Conservation (phyloP, 2,113 vertebrate genomes). For the Chloroceryle aenea region DNA sequence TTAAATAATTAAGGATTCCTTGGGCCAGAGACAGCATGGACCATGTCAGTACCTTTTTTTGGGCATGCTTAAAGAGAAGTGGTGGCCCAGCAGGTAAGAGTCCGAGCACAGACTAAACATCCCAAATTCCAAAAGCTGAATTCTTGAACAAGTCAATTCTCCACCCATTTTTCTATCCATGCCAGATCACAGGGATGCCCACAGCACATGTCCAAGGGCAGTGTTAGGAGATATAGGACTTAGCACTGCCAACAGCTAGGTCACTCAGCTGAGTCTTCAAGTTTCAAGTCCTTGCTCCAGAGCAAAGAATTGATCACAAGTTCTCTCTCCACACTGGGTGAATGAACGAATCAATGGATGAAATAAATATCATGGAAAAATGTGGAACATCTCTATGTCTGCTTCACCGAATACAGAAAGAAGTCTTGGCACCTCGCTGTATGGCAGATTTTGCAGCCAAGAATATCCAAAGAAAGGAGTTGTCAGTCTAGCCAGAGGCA, state of each 20-base stretch:
- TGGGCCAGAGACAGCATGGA: background rate
- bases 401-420: background rate
- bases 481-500: background rate
- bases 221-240: background rate
- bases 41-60: background rate
- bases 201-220: background rate
- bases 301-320: background rate
- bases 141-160: background rate
- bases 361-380: background rate
- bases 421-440: background rate
- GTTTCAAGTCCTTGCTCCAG: background rate
- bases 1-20: conserved; percentile 12
- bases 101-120: background rate
- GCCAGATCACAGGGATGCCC: background rate
- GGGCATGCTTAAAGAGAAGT: background rate
- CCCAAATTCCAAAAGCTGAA: background rate
- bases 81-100: background rate
- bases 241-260: background rate
- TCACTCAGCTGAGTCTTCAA: background rate
- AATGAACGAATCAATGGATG: background rate
- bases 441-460: background rate
- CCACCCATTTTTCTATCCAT: background rate
- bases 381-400: background rate
- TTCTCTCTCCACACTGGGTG: fast-evolving
- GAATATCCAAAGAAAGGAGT: background rate